Base-by-base conservation (phyloP, 2,888 invertebrate genomes). In the Eulithis prunata region DNA sequence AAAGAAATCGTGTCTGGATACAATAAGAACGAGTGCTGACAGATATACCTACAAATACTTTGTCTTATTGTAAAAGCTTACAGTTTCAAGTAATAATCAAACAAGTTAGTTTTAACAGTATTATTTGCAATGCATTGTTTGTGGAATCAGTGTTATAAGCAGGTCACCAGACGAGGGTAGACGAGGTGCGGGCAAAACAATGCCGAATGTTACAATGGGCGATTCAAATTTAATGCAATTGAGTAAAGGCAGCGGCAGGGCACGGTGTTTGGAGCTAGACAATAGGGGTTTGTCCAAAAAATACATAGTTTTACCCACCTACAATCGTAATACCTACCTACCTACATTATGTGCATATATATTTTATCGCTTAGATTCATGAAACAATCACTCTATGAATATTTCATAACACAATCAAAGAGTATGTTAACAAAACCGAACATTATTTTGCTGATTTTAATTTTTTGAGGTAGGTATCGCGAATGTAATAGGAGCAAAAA, bases 111-210 rank as follows among this genome's bases (percentile, higher is more conserved):
- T 54, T 54, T 47, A 61, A 36, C 13, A 32, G 43, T 32, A 51
- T 57, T 62, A 28, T 73, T 66, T 10, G 12, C 56, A 68, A 71
- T 72, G 68, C 68, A 73, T 76, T 75, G 71, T 74, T 72, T 60
- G 72, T 66, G 57, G 71, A 71, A 69, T 71, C 62, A 57, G 64
- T 56, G 41, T 41, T 41, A 64, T 66, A 80, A 79, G 77, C 77
- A 80, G 82, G 84, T 83, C 81, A 77, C 69, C 74, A 77, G 78
- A 76, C 77, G 71, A 59, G 75, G 79, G 69, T 74, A 77, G 78
- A 76, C 77, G 71, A 59, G 75, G 79, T 70, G 78, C 68, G 75
- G 75, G 55, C 73, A 70, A 75, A 75, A 82, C 79, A 78, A 80
- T 80, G 72, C 76, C 56, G 38, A 66, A 69, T 71, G 64, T 65